A percentile compares a stretch with the other conserved stretches of the same genome.
Conservation (phyloP, 2,888 invertebrate genomes). For the Lamellibrachia satsuma region DNA sequence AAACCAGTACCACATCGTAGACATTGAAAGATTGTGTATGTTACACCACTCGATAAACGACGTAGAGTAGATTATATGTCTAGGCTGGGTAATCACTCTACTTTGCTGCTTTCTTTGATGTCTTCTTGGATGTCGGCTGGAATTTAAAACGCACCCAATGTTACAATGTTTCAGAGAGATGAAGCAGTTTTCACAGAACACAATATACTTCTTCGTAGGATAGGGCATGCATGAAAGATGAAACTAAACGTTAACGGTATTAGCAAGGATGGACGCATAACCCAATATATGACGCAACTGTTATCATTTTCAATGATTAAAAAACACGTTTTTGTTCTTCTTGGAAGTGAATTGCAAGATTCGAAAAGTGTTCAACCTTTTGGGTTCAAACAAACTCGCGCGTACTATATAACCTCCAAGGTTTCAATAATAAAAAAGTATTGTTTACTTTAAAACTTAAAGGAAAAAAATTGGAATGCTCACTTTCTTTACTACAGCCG, state of each 20-base stretch:
- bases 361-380: no score
- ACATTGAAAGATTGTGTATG: no score
- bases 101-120: background rate
- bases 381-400: background rate
- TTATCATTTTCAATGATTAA: no score
- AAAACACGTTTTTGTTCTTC: no score
- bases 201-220: no score
- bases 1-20: background rate
- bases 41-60: no score
- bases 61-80: background rate
- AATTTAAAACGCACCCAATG: background rate
- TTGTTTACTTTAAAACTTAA: background rate
- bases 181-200: no score
- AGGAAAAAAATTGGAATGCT: background rate
- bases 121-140: background rate
- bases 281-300: no score
- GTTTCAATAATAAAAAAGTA: background rate
- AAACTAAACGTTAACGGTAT: no score
- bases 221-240: no score
- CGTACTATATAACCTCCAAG: background rate
- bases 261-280: no score
- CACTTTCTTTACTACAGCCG: background rate
- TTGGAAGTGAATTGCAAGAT: no score
- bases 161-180: background rate
- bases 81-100: background rate